Percentiles rank a stretch among this genome's conserved stretches.
phyloP scores from a whole-genome alignment of 2,113 vertebrate genomes.

The Dicerorhinus sumatrensis region DNA sequence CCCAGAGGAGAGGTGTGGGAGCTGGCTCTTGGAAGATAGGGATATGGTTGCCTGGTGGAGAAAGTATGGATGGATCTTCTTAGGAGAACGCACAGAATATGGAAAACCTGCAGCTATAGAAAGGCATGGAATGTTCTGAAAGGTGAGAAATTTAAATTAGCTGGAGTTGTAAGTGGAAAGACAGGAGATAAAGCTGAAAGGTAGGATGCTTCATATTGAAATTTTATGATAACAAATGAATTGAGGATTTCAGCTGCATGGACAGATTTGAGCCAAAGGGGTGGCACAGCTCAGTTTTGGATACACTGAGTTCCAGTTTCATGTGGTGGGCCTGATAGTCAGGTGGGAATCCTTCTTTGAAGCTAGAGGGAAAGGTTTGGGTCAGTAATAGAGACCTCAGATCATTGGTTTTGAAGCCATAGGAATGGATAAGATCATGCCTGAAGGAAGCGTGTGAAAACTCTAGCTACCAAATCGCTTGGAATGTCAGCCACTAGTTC shows the following conservation, averaged over 20 bases:
- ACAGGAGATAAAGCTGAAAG: neutral
- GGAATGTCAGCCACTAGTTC: neutral
- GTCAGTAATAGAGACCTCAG: neutral
- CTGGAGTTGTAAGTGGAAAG: neutral
- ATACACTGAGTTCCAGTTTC: neutral
- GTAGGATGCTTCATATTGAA: neutral
- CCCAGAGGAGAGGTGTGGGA: neutral
- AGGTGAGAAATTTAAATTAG: neutral
- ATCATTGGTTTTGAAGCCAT: neutral
- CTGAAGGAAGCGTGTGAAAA: neutral
- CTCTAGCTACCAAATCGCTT: neutral
- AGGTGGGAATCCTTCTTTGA: neutral
- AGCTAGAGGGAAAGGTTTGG: neutral
- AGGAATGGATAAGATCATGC: neutral
- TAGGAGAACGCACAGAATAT: neutral
- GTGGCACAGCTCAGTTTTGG: neutral
- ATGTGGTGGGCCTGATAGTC: accelerated
- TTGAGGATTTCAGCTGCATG: neutral
- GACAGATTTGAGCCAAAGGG: neutral
- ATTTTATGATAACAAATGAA: neutral
- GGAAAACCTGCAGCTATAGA: neutral
- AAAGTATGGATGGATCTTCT: neutral
- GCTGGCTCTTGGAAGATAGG: neutral
- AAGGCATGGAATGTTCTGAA: neutral
- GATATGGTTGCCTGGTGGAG: neutral